These are phyloP conservation scores for Lycophotia porphyrea DNA, from an alignment of 2,888 invertebrate genomes.

Conservation along the genomic window DNA sequence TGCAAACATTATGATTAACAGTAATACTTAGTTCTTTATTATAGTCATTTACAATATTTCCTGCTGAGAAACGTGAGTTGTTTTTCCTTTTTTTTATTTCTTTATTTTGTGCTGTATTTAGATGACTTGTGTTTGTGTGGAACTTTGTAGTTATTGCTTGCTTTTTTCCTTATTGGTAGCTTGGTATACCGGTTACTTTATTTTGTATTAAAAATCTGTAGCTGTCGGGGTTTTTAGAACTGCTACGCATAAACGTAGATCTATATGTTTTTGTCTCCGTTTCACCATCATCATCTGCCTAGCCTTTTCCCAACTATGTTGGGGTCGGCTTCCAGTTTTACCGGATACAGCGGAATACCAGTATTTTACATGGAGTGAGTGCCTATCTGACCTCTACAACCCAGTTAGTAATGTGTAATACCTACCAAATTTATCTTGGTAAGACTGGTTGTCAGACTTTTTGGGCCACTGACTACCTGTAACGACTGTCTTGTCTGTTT, in stretches of 20 bases:
- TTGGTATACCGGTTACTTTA: neutral
- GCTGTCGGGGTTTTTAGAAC: neutral
- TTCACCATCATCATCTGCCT: no score
- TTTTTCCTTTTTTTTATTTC: slow-evolving; percentile 22
- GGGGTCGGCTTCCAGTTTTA: no score
- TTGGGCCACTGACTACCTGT: no score
- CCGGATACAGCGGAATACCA: no score
- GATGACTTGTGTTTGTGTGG: neutral
- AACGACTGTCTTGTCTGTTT: no score
- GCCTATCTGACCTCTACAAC: no score
- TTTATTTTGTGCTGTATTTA: slow-evolving; percentile 2
- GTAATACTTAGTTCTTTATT: slow-evolving; percentile 12
- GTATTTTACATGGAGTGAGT: no score
- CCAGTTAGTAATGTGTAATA: no score
- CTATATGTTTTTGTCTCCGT: neutral
- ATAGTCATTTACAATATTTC: slow-evolving; percentile 20
- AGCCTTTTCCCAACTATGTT: no score
- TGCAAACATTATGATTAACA: slow-evolving; percentile 19
- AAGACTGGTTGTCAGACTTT: no score
- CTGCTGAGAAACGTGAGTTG: slow-evolving; percentile 29
- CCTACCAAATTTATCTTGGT: no score
- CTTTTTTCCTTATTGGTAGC: slow-evolving; percentile 21
- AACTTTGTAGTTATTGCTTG: neutral
- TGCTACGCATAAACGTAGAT: neutral
- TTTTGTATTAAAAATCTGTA: neutral